phyloP scores from a whole-genome alignment of 1,140 invertebrate species.

The Trachymyrmex septentrionalis region DNA sequence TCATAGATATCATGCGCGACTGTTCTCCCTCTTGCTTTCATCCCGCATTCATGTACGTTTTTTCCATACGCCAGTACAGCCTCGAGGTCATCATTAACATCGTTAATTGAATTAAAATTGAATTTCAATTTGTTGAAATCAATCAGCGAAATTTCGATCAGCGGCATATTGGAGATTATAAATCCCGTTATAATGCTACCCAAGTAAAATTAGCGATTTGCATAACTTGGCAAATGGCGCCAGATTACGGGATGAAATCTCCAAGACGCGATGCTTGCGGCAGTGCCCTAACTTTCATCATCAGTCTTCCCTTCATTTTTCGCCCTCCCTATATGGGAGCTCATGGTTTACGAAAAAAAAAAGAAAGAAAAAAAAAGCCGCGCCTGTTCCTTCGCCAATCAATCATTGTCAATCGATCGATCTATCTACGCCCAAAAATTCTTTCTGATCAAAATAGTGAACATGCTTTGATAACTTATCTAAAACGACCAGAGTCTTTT shows the following conservation, averaged over 20 bases:
- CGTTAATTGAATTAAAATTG: conserved; percentile 6
- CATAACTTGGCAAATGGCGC: conserved; percentile 44
- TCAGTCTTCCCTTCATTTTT: conserved; percentile 68
- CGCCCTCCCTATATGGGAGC: conserved; percentile 30
- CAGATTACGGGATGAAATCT: conserved; percentile 43
- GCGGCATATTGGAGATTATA: background rate
- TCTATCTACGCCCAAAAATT: conserved; percentile 58
- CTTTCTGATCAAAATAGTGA: conserved; percentile 26
- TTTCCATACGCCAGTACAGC: too few species aligned
- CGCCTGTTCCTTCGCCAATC: conserved; percentile 50
- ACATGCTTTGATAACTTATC: conserved; percentile 24
- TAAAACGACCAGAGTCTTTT: background rate
- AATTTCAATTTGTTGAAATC: background rate
- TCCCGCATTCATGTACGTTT: background rate
- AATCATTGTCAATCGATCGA: conserved; percentile 70
- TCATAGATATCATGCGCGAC: background rate
- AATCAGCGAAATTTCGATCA: conserved; percentile 10
- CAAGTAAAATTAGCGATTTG: conserved; percentile 53
- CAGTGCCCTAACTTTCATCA: conserved; percentile 58
- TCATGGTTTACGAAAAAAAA: conserved; percentile 42
- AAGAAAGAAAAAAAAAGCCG: background rate
- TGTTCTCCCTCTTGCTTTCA: background rate
- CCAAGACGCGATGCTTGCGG: background rate
- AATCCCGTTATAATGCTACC: conserved; percentile 32
- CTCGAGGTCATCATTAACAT: background rate